Evolutionary conservation across 2,113 vertebrate species (phyloP).

Genomic region (Engystomops pustulosus): DNA sequence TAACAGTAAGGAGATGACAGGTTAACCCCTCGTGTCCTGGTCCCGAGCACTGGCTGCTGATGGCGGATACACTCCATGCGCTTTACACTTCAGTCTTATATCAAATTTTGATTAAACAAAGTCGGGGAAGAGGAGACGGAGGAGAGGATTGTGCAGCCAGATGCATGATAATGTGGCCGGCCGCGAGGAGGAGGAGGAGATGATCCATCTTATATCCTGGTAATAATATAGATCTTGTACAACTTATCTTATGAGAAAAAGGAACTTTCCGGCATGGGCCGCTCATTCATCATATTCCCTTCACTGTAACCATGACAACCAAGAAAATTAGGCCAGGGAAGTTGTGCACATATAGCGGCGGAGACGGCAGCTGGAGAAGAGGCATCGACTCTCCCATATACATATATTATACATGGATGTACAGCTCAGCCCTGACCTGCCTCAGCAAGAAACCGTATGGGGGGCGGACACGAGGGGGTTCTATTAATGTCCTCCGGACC

Average conservation of each 20-base stretch:
- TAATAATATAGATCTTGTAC: constrained; percentile 56
- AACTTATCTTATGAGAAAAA: constrained; percentile 47
- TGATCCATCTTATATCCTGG: constrained; percentile 34
- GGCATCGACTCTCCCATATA: too few species aligned
- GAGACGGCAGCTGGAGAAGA: neutral
- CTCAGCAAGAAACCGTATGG: too few species aligned
- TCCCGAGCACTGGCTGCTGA: neutral
- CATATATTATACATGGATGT: too few species aligned
- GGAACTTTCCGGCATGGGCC: constrained; percentile 26
- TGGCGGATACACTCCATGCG: neutral
- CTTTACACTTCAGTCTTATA: neutral
- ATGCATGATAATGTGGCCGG: neutral
- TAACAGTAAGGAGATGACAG: too few species aligned
- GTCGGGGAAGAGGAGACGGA: neutral
- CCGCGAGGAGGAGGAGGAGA: constrained; percentile 26
- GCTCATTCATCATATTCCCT: constrained; percentile 51
- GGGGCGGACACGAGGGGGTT: too few species aligned
- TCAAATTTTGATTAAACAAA: constrained; percentile 28
- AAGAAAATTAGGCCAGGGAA: constrained; percentile 54
- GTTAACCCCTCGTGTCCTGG: neutral
- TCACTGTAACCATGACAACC: constrained; percentile 47
- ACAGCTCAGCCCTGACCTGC: too few species aligned
- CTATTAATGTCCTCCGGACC: too few species aligned
- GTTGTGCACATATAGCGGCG: constrained; percentile 39
- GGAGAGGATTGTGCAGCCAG: neutral